These are phyloP conservation scores for Microctonus brassicae DNA, from an alignment of 2,888 invertebrate species.

Conservation along the genomic window DNA sequence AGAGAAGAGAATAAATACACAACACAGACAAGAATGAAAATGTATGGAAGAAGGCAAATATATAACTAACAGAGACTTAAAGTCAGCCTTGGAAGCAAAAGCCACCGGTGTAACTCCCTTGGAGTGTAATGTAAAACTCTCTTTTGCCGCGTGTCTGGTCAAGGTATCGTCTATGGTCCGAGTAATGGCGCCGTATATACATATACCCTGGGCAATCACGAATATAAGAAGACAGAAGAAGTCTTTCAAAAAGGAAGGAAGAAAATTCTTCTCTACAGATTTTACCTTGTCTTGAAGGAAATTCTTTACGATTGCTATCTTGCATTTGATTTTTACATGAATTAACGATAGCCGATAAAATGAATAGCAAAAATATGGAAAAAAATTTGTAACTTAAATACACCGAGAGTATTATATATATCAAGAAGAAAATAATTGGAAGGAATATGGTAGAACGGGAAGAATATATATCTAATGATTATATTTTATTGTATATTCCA, in stretches of 20 bases:
- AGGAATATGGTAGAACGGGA: not conserved
- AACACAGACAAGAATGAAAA: not conserved
- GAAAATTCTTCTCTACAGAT: not conserved
- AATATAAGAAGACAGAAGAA: slow-evolving; percentile 18
- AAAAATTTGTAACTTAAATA: not conserved
- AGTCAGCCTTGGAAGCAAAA: slow-evolving; percentile 38
- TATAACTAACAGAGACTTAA: slow-evolving; percentile 5
- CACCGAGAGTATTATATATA: not conserved
- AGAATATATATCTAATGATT: not conserved
- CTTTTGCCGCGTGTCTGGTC: slow-evolving; percentile 14
- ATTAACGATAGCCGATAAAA: slow-evolving; percentile 1
- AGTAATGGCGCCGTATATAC: slow-evolving; percentile 36
- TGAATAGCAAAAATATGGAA: not conserved
- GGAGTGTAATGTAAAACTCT: slow-evolving; percentile 32
- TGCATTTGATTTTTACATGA: slow-evolving; percentile 45
- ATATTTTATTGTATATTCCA: not conserved
- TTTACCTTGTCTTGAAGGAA: not conserved
- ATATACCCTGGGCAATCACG: slow-evolving; percentile 40
- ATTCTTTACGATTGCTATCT: slow-evolving; percentile 32
- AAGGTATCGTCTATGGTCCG: slow-evolving; percentile 1
- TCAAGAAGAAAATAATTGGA: not conserved
- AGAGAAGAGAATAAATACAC: slow-evolving; percentile 6
- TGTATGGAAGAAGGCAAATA: slow-evolving; percentile 23
- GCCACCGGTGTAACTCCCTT: slow-evolving; percentile 26
- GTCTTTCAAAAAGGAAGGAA: not conserved